A percentile compares a stretch with the other conserved stretches of the same genome.
phyloP scores from a whole-genome alignment of 2,113 vertebrate genomes.

The Malurus alboscapulatus region DNA sequence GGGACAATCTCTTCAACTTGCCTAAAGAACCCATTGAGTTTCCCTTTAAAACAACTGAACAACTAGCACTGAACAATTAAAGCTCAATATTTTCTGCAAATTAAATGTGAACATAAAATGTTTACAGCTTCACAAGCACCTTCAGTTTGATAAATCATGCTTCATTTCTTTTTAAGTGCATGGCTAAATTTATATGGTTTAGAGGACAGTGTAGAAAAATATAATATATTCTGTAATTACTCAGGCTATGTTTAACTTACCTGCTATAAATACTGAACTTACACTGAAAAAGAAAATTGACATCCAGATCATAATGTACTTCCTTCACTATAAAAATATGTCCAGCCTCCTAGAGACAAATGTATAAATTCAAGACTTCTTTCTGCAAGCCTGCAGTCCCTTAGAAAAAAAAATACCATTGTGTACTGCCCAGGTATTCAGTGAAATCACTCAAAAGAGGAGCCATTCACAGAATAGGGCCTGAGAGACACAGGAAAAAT shows the following conservation, averaged over 20 bases:
- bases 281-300: neutral
- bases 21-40: neutral
- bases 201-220: neutral
- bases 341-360: neutral
- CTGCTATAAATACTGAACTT: constrained; percentile 6
- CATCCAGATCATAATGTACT: neutral
- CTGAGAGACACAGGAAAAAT: neutral
- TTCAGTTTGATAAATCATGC: constrained; percentile 33
- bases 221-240: neutral
- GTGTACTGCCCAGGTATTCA: constrained; percentile 32
- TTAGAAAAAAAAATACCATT: neutral
- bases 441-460: constrained; percentile 35
- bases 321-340: neutral
- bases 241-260: neutral
- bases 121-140: constrained; percentile 4
- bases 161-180: constrained; percentile 34
- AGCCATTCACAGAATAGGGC: neutral
- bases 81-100: constrained; percentile 25
- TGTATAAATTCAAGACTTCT: neutral
- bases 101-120: constrained; percentile 25
- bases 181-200: neutral
- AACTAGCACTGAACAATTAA: constrained; percentile 24
- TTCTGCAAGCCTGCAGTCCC: neutral
- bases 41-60: neutral
- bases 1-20: neutral